Percentiles rank a stretch among this genome's conserved stretches.
Evolutionary conservation across 2,797 vertebrate genomes (phyloP).

Genomic region (Sitta carolinensis): DNA sequence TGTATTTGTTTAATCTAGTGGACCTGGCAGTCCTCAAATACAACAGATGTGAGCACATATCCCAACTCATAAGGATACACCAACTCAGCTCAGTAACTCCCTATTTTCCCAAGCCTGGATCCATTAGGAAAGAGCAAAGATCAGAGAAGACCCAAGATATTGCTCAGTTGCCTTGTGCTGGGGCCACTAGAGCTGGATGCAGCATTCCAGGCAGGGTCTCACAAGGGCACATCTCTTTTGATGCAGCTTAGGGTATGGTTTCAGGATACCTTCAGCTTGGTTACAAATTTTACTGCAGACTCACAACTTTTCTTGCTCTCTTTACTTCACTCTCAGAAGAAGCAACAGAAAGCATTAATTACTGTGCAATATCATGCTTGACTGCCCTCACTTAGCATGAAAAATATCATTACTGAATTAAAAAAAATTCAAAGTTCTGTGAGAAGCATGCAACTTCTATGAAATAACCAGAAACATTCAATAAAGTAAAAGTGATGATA

Average conservation of each 20-base stretch:
- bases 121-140: background rate
- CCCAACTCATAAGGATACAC: background rate
- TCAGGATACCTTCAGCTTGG: background rate
- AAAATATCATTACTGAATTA: background rate
- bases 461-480: background rate
- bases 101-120: background rate
- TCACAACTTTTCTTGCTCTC: background rate
- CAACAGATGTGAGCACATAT: background rate
- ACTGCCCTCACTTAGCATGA: background rate
- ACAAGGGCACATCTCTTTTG: background rate
- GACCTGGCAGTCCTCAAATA: background rate
- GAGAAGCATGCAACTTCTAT: background rate
- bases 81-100: background rate
- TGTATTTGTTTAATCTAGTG: background rate
- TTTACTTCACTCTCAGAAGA: background rate
- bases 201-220: background rate
- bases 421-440: background rate
- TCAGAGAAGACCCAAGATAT: background rate
- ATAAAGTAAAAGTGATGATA: background rate
- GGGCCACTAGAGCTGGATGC: background rate
- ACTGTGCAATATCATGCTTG: background rate
- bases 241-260: fast-evolving
- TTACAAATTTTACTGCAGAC: background rate
- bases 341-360: background rate
- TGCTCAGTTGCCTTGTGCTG: background rate